Evolutionary conservation across 2,797 vertebrate species (phyloP), one percentile per base, ranked within the genome.

Genomic region (Epinephelus awoara): DNA sequence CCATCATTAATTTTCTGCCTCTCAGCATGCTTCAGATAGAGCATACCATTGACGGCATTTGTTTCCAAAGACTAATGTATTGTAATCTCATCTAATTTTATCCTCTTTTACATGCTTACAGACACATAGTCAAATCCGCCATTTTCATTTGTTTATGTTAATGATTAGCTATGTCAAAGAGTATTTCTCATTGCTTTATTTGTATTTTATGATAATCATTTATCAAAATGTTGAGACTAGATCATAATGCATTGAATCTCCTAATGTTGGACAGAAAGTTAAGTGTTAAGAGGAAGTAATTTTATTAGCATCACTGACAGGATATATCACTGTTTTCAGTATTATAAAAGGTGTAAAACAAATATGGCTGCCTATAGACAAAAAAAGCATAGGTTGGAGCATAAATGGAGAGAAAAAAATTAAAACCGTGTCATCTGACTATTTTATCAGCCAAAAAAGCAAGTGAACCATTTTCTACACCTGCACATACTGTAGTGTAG

Each of bases 381-480:
- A 25, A 21, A 42, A 42, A 12, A 42, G 40, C 2, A 7, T 21
- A 40, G 58, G 13, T 66, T 14, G 38, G 5, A 47, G n/a, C 5
- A 51, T 12, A 18, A 27, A 57, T 67, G 19, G 42, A 25, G 38
- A 23, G 40, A 13, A 12, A 14, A 23, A 2, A 40, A 5, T 23
- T 1, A 44, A 59, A 66, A 44, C 3, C 12, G 0, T 21, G 29
- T n/a, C 15, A 61, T 57, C 3, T 59, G n/a, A 19, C 8, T 4
- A 11, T 64, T 56, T 52, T 14, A 54, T 40, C 34, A 56, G 9
- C 29, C 57, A 7, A 19, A 10, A 29, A 2, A 55, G 74, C 11
- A 54, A 70, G 40, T 52, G n/a, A 21, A 57, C 57, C 6, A 50
- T 80, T 46, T 69, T 19, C 58, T 68, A 6, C 5, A 49, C 14